Base-by-base conservation (phyloP, 2,888 invertebrate genomes). In the Anthophora plumipes region DNA sequence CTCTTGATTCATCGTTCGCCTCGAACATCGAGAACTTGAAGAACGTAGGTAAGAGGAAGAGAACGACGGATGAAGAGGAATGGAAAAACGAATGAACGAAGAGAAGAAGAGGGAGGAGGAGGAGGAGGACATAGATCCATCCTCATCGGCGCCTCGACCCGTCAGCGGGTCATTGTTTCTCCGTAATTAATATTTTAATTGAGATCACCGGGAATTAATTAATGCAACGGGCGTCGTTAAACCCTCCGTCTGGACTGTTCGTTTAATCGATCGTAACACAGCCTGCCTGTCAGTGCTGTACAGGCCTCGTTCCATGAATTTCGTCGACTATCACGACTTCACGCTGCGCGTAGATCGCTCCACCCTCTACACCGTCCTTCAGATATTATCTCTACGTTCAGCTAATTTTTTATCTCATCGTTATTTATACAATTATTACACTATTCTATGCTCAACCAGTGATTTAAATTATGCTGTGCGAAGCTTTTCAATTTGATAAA, bases 141-240 rank as follows among this genome's bases (percentile, higher is more conserved):
- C 72, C 59, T 69, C 64, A 60, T 75, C 74, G 73, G 70, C 82
- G 79, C 71, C 83, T 81, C 70, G 59, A 50, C 82, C 81, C 82
- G 84, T 83, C 84, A 82, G 83, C 80, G 78, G 87, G 88, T 89
- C 90, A 91, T 91, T 90, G 92, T 92, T 87, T 87, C 87, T 75
- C 74, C 84, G 86, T 89, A 90, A 92, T 93, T 92, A 93, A 93
- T 93, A 93, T 92, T 93, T 92, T 92, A 92, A 93, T 92, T 90
- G 90, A 90, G 91, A 92, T 91, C 89, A 90, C 89, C 87, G 87
- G 77, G 90, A 92, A 92, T 92, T 92, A 92, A 93, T 93, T 92
- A 92, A 92, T 87, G 88, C 90, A 85, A 85, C 87, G 87, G n/a
- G 86, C 75, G 85, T 89, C 89, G 91, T 89, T 85, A 86, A 88